Evolutionary conservation across 2,888 invertebrate genomes (phyloP).

Genomic region (Bombylius major): DNA sequence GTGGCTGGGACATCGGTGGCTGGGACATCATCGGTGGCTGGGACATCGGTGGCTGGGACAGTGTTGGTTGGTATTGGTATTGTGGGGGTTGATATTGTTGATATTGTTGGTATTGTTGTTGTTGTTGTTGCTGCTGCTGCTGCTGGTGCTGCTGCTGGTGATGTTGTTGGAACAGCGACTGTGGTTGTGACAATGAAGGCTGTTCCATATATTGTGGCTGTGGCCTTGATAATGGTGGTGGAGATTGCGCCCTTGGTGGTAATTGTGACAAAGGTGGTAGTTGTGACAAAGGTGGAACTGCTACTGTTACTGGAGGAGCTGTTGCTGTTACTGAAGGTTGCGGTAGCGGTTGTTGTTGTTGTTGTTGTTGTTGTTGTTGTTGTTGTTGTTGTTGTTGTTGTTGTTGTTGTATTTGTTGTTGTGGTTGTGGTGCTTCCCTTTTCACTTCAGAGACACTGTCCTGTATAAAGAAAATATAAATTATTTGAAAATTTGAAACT

Average conservation of each 20-base stretch:
- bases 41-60: neutral
- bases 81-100: slow-evolving; percentile 14
- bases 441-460: no score
- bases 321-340: neutral
- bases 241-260: neutral
- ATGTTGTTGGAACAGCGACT: neutral
- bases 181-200: neutral
- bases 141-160: neutral
- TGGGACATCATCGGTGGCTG: no score
- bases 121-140: neutral
- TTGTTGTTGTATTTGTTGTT: slow-evolving; percentile 2
- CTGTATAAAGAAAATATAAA: no score
- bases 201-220: neutral
- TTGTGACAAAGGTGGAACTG: neutral
- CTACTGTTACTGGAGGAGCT: no score
- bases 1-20: no score
- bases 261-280: no score
- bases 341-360: neutral
- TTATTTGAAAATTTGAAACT: no score
- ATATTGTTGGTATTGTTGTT: slow-evolving; percentile 10
- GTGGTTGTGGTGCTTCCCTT: neutral
- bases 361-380: neutral
- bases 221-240: neutral
- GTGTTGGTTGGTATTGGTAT: slow-evolving; percentile 7
- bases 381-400: neutral